These are phyloP conservation scores for Andrena dorsata DNA, from an alignment of 2,888 invertebrate genomes.

Conservation along the genomic window DNA sequence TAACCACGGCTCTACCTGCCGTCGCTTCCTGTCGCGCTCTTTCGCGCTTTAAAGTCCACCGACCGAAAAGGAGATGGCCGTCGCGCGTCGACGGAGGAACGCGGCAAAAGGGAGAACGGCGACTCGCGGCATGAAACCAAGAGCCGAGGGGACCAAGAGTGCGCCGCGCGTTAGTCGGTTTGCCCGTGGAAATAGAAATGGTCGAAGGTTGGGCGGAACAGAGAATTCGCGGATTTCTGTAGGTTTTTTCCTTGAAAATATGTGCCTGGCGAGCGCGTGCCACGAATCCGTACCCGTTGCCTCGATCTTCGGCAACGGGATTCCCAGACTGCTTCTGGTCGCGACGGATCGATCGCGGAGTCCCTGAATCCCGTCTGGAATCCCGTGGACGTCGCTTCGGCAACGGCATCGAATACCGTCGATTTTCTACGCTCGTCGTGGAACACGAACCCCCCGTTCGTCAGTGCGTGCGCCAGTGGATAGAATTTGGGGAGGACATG, in stretches of 20 bases:
- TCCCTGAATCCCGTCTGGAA: conserved; percentile 39
- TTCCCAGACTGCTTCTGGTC: conserved; percentile 40
- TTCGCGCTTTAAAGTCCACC: conserved; percentile 39
- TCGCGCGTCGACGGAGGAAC: neutral
- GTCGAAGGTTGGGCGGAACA: neutral
- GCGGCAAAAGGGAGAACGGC: conserved; percentile 3
- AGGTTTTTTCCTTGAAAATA: conserved; percentile 45
- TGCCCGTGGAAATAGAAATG: conserved; percentile 8
- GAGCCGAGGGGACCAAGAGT: neutral
- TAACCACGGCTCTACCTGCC: conserved; percentile 63
- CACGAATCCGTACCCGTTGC: conserved; percentile 33
- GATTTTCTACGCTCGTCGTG: conserved; percentile 2
- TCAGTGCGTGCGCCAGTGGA: neutral
- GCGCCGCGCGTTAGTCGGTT: conserved; percentile 59
- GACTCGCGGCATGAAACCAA: conserved; percentile 6
- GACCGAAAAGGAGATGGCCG: conserved; percentile 43
- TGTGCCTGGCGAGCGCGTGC: conserved; percentile 38
- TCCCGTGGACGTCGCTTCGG: conserved; percentile 26
- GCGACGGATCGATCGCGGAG: conserved; percentile 49
- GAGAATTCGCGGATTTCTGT: conserved; percentile 32
- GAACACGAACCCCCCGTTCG: too few relatives aligned
- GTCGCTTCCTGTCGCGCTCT: conserved; percentile 67
- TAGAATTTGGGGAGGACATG: neutral
- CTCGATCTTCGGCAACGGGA: conserved; percentile 33
- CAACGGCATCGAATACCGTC: conserved; percentile 28